Conservation (phyloP, 2,113 vertebrate genomes). For the Pheucticus melanocephalus region DNA sequence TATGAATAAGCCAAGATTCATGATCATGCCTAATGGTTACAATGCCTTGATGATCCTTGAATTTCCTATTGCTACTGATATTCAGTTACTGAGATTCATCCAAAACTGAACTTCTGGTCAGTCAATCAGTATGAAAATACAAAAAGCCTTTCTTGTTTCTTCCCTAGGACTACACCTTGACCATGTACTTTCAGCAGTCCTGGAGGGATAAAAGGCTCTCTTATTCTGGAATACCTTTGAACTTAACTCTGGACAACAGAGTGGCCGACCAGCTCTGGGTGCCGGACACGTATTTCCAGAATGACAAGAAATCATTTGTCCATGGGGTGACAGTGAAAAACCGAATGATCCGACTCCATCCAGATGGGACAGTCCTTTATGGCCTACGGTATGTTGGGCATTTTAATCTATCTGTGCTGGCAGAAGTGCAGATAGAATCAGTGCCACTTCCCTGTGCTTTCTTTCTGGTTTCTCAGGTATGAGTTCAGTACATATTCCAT, state of each 20-base stretch:
- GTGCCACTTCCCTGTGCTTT: neutral
- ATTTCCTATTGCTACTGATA: neutral
- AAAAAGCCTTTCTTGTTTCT: neutral
- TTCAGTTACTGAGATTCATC: neutral
- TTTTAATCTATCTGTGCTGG: neutral
- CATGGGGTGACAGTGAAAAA: conserved; percentile 94
- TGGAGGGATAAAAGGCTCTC: conserved; percentile 94
- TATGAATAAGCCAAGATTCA: neutral
- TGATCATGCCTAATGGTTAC: neutral
- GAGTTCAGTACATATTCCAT: neutral
- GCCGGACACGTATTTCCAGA: conserved; percentile 92
- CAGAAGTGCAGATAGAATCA: neutral
- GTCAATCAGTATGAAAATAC: neutral
- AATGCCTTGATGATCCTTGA: neutral
- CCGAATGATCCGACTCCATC: conserved; percentile 91
- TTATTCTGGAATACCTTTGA: conserved; percentile 92
- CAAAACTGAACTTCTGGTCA: neutral
- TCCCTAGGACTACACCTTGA: conserved; percentile 90
- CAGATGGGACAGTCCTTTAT: conserved; percentile 91
- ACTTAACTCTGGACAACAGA: conserved; percentile 91
- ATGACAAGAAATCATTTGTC: conserved; percentile 94
- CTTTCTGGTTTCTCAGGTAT: neutral
- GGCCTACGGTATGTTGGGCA: conserved; percentile 80
- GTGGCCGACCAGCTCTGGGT: conserved; percentile 93
- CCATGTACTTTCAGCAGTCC: conserved; percentile 95